Evolutionary conservation across 2,888 invertebrate genomes (phyloP), one percentile per base, ranked within the genome.

Genomic region (Mayetiola destructor): DNA sequence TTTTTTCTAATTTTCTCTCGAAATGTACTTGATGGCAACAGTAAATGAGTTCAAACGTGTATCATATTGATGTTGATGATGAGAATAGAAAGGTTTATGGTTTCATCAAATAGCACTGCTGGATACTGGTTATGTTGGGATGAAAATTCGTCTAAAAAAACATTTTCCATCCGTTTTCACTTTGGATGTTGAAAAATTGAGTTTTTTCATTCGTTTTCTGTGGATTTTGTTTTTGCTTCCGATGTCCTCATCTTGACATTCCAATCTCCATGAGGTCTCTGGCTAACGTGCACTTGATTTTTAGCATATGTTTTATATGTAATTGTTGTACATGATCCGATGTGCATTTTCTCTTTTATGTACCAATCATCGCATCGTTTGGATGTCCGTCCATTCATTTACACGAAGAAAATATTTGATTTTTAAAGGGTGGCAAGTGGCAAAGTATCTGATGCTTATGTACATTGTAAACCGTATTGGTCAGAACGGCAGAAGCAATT

Each of bases 161-260:
- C 48, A 48, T 48, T 48, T 48, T 48, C 48, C 48, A 48, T 48
- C 27, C n/a, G n/a, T n/a, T n/a, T n/a, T n/a, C n/a, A n/a, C n/a
- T n/a, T n/a, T n/a, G n/a, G n/a, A n/a, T n/a, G n/a, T n/a, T n/a
- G n/a, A n/a, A n/a, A n/a, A n/a, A n/a, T n/a, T n/a, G n/a, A n/a
- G n/a, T n/a, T n/a, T n/a, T n/a, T n/a, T n/a, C n/a, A n/a, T n/a
- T n/a, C n/a, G n/a, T n/a, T n/a, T n/a, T n/a, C n/a, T n/a, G n/a
- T n/a, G n/a, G 9, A 6, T 39, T 12, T 42, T 21, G n/a, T 23
- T 23, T 48, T 48, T 48, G 6, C 27, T 48, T 5, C 48, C 9
- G 21, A 21, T 20, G 40, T 40, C 2, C 21, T 40, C 21, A 23
- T 2, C 27, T 48, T 27, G 48, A 27, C 23, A 27, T 23, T 48